These are phyloP conservation scores for Drosophila melanica DNA, from an alignment of 1,140 invertebrate species.

Conservation along the genomic window DNA sequence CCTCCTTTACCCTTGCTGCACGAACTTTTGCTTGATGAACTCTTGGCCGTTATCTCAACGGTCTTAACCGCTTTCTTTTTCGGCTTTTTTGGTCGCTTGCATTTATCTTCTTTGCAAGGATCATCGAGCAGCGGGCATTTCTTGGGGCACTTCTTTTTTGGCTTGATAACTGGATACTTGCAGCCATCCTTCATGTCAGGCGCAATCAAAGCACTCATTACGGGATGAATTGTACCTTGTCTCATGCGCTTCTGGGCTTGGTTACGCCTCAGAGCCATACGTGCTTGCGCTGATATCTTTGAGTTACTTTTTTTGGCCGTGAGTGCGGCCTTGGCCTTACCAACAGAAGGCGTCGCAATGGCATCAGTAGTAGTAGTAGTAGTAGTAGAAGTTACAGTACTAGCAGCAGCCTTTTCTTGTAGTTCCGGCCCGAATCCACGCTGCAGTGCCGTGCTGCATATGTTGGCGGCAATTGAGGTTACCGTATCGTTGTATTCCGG, in stretches of 20 bases:
- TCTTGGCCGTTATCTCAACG: constrained; percentile 35
- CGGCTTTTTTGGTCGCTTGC: constrained; percentile 34
- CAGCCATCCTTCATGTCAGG: constrained; percentile 49
- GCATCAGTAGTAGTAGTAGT: too few relatives aligned
- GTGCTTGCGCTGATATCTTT: constrained; percentile 1
- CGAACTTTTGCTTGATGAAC: too few relatives aligned
- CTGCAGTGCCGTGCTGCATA: constrained; percentile 70
- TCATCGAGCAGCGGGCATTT: constrained; percentile 61
- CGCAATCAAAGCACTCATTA: background rate
- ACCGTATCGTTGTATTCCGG: constrained; percentile 64
- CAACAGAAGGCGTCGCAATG: too few relatives aligned
- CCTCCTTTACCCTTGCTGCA: background rate
- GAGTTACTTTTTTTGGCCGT: background rate
- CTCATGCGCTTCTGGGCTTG: constrained; percentile 31
- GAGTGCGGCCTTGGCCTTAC: background rate
- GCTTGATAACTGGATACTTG: constrained; percentile 59
- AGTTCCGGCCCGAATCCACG: constrained; percentile 41
- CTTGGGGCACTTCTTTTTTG: constrained; percentile 63
- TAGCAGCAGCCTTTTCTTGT: too few relatives aligned
- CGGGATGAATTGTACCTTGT: background rate
- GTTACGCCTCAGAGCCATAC: constrained; percentile 25
- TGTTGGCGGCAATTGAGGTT: constrained; percentile 68
- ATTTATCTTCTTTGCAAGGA: constrained; percentile 61
- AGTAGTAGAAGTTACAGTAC: too few relatives aligned
- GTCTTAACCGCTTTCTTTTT: constrained; percentile 29